Base-by-base conservation (phyloP, 1,140 invertebrate species). In the Drosophila nannoptera region DNA sequence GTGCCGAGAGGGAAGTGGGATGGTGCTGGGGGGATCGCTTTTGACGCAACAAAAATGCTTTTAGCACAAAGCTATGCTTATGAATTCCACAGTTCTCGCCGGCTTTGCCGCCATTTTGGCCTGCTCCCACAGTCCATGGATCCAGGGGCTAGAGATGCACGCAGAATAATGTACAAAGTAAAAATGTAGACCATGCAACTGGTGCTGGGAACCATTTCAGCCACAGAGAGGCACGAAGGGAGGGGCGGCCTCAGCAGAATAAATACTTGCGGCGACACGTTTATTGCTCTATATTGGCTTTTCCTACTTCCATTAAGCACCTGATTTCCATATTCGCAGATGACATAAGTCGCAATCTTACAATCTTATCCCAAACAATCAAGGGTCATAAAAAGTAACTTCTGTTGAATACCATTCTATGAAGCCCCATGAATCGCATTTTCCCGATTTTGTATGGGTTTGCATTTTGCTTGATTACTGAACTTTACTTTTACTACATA, bases 171-270 rank as follows among this genome's bases (percentile, higher is more conserved):
- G 75, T 33, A 77, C 74, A 81, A 77, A 82, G 74, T 65, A 70
- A 78, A 81, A 80, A 80, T 81, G 73, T 65, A 43, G 73, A 80
- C 62, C 77, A 73, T 80, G 77, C 69, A 73, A 73, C 76, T 76
- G 65, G 61, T 12, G 32, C 5, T 38, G 12, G 35, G 8, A 9
- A 32, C 29, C 62, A 14, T 22, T 14, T 35, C 7, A 7, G 35
- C 22, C 22, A 22, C 22, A 22, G 22, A 22, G 22, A 22, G 35
- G 14, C 33, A 45, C 33, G 46, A 48, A 46, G 31, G 32, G 46
- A 38, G 32, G 12, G 56, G 22, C 22, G 50, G 46, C 38, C 36
- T 55, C 35, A 38, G 29, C 32, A 14, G 49, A 5, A 14, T 4
- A 53, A 36, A 33, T 29, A 50, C 11, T 31, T 31, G 12, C 8